These are phyloP conservation scores for Odocoileus hemionus DNA, from an alignment of 2,113 vertebrate genomes.

Conservation along the genomic window DNA sequence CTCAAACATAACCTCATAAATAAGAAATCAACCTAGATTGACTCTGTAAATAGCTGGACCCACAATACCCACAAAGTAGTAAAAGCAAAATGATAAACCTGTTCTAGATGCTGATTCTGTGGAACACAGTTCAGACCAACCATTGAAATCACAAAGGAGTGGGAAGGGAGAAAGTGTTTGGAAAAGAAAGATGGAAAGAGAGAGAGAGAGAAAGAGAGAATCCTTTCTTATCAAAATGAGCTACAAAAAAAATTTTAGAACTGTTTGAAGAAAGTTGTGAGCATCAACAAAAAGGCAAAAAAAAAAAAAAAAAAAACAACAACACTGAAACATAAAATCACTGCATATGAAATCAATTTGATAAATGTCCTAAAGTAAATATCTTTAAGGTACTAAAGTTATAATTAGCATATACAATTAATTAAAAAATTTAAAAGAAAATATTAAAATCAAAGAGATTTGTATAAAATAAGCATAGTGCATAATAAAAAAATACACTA, in stretches of 20 bases:
- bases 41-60: background rate
- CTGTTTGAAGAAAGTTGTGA: background rate
- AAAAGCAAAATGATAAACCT: background rate
- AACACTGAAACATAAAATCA: background rate
- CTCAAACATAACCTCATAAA: background rate
- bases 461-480: background rate
- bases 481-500: background rate
- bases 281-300: background rate
- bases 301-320: background rate
- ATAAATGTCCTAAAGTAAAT: background rate
- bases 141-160: background rate
- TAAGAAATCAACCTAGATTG: background rate
- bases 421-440: background rate
- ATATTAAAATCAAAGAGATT: background rate
- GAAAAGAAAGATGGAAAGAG: no score
- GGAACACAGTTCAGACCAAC: background rate
- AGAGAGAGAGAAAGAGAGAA: background rate
- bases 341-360: background rate
- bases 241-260: background rate
- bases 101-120: background rate
- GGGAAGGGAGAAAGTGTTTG: fast-evolving
- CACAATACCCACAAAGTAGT: background rate
- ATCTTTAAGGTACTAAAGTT: background rate
- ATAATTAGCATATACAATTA: background rate
- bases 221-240: background rate